phyloP scores from a whole-genome alignment of 1,140 invertebrate genomes.

The Heterodera carotae region DNA sequence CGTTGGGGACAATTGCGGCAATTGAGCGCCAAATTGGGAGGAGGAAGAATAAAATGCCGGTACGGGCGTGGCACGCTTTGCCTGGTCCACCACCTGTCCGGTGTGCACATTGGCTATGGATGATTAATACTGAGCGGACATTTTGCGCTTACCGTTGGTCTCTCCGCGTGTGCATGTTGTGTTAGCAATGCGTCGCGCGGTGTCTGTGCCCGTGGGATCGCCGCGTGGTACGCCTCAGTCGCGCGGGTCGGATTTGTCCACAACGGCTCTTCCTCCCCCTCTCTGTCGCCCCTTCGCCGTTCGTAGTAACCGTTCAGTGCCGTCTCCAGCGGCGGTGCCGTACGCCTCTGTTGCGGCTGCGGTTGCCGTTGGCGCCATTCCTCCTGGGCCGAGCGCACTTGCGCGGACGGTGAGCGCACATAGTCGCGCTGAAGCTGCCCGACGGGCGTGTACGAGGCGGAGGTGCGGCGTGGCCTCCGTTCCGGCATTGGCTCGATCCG shows the following conservation, averaged over 20 bases:
- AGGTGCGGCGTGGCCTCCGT: conserved; percentile 19
- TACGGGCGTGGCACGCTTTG: conserved; percentile 45
- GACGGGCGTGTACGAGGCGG: conserved; percentile 28
- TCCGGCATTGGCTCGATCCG: conserved; percentile 26
- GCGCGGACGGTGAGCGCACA: conserved; percentile 26
- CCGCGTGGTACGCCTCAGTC: neutral
- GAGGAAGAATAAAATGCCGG: conserved; percentile 24
- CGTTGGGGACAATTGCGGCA: neutral
- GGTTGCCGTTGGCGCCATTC: conserved; percentile 14
- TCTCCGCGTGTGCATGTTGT: conserved; percentile 9
- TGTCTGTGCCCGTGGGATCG: conserved; percentile 20
- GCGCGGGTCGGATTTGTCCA: neutral
- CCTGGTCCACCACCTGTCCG: conserved; percentile 51
- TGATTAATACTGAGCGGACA: conserved; percentile 1
- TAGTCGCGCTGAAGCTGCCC: conserved; percentile 21
- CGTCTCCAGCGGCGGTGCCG: neutral
- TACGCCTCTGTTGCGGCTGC: neutral
- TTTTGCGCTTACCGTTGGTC: conserved; percentile 8
- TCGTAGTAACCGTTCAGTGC: neutral
- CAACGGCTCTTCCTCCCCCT: neutral
- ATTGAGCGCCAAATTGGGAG: neutral
- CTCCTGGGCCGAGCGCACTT: conserved; percentile 8
- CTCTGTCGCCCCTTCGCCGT: neutral
- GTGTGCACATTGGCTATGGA: neutral
- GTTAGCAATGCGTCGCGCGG: conserved; percentile 7